Conservation (phyloP, 2,113 vertebrate genomes). For the Alethe diademata region DNA sequence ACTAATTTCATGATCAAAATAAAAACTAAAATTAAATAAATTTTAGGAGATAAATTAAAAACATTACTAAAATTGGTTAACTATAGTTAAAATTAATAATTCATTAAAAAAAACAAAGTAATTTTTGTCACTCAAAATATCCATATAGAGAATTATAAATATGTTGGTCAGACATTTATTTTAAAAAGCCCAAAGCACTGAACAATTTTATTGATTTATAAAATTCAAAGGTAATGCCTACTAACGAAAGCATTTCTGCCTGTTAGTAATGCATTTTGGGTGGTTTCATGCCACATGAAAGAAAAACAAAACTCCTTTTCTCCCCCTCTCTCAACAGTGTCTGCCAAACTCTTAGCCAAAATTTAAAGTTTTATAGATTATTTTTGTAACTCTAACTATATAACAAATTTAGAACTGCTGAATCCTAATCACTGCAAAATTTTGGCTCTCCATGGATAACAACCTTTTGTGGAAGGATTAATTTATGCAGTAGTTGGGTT, state of each 20-base stretch:
- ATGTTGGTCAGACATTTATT: not conserved
- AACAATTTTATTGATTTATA: not conserved
- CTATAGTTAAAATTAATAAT: not conserved
- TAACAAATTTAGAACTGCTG: not conserved
- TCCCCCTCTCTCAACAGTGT: rapidly evolving
- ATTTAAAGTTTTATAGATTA: not conserved
- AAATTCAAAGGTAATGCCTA: not conserved
- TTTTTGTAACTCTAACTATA: not conserved
- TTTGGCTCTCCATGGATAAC: not conserved
- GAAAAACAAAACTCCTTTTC: not conserved
- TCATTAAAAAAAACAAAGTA: not conserved
- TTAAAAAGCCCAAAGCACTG: rapidly evolving
- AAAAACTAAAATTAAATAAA: not conserved
- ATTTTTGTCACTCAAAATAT: not conserved
- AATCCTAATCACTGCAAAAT: not conserved
- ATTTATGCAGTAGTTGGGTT: rapidly evolving
- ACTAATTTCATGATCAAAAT: not conserved
- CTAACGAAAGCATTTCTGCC: not conserved
- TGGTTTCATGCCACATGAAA: not conserved
- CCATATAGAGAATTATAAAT: not conserved
- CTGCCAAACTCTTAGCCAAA: not conserved
- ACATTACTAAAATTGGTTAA: not conserved
- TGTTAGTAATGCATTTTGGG: rapidly evolving
- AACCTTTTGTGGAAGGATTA: not conserved
- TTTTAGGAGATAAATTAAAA: not conserved